phyloP scores from a whole-genome alignment of 2,797 vertebrate species.

The Dryobates pubescens region DNA sequence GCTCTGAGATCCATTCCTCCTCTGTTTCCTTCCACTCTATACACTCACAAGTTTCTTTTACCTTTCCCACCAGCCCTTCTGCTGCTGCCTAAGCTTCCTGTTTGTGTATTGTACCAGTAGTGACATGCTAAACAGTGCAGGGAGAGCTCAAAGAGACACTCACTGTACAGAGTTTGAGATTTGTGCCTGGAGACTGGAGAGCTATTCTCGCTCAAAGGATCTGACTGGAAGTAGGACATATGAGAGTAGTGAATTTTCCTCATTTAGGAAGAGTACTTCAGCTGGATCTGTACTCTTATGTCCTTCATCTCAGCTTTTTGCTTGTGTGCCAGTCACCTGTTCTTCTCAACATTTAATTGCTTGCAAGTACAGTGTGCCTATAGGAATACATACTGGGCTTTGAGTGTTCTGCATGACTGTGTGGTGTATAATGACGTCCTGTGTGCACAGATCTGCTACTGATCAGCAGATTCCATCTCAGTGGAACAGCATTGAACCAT shows the following conservation, averaged over 20 bases:
- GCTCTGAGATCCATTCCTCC: not conserved
- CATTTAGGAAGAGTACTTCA: not conserved
- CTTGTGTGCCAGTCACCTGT: not conserved
- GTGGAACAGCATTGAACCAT: conserved; percentile 35
- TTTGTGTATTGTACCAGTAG: not conserved
- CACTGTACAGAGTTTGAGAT: not conserved
- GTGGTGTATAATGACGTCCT: not conserved
- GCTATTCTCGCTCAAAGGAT: not conserved
- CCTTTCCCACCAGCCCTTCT: not conserved
- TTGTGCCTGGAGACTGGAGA: not conserved
- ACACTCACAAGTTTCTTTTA: not conserved
- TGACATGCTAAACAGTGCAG: not conserved
- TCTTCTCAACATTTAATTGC: not conserved
- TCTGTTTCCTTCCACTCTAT: not conserved
- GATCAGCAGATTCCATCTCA: not conserved
- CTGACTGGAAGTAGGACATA: not conserved
- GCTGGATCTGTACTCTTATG: not conserved
- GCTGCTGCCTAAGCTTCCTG: not conserved
- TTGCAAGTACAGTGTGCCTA: not conserved
- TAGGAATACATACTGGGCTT: not conserved
- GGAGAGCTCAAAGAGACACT: not conserved
- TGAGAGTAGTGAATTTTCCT: not conserved
- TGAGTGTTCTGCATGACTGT: not conserved
- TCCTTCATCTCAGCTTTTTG: not conserved
- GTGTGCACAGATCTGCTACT: not conserved